Evolutionary conservation across 2,113 vertebrate genomes (phyloP).

Genomic region (Zeus faber): DNA sequence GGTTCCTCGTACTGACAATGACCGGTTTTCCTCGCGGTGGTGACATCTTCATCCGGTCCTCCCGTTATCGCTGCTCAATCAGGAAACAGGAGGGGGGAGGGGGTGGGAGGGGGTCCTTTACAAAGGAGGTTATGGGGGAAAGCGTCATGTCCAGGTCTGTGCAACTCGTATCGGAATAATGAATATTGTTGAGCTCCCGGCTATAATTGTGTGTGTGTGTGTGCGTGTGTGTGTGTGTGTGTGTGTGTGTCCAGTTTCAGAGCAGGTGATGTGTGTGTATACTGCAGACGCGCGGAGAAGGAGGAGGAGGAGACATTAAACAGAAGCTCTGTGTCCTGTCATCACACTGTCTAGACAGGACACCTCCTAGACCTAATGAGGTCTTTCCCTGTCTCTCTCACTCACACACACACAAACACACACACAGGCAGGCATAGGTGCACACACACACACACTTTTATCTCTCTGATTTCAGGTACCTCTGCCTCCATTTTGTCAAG

Average conservation of each 20-base stretch:
- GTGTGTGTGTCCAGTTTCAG: constrained; percentile 2
- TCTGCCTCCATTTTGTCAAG: not conserved
- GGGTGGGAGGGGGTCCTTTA: constrained; percentile 17
- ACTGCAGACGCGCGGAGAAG: constrained; percentile 4
- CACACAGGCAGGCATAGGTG: constrained; percentile 12
- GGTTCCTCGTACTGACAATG: no score
- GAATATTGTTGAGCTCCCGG: not conserved
- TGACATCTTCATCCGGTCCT: no score
- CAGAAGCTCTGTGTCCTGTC: constrained; percentile 67
- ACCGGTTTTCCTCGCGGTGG: no score
- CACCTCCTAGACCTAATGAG: constrained; percentile 68
- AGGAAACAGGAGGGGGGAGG: constrained; percentile 17
- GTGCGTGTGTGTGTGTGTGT: constrained; percentile 1
- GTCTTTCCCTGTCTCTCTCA: constrained; percentile 53
- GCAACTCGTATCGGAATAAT: not conserved
- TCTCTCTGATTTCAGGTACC: constrained; percentile 9
- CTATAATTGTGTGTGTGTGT: constrained; percentile 9
- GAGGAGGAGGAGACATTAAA: constrained; percentile 26
- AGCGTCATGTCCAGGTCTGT: no score
- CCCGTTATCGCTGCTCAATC: no score
- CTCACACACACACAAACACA: constrained; percentile 16
- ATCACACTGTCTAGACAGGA: constrained; percentile 72
- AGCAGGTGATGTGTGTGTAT: constrained; percentile 6
- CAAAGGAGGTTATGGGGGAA: no score
- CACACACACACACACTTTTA: not conserved